Conservation (phyloP, 2,797 vertebrate genomes). For the Alosa sapidissima region DNA sequence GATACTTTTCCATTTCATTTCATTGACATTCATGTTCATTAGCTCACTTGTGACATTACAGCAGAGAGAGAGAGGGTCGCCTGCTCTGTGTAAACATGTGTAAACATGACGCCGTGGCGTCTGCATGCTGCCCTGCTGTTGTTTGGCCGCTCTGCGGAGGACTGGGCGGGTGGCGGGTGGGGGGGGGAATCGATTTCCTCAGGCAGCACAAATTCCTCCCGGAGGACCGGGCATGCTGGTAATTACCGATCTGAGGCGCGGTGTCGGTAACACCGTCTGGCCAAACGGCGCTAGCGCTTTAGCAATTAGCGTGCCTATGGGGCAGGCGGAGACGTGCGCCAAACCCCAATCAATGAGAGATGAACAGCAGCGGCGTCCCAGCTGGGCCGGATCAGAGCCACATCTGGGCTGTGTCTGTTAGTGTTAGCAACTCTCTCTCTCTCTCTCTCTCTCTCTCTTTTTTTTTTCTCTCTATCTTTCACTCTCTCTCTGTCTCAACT, state of each 20-base stretch:
- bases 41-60: no score
- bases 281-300: conserved; percentile 6
- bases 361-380: neutral
- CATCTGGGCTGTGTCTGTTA: no score
- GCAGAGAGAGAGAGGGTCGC: no score
- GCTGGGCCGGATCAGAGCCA: neutral
- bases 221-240: conserved; percentile 58
- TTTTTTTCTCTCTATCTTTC: no score
- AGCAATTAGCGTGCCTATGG: neutral
- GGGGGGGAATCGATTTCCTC: conserved; percentile 61
- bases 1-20: no score
- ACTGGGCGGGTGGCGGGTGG: no score
- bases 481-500: no score
- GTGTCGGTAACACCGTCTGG: conserved; percentile 39
- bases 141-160: conserved; percentile 26
- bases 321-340: neutral
- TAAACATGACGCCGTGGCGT: neutral
- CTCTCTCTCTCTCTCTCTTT: no score
- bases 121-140: neutral
- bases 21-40: no score
- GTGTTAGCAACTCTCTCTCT: no score
- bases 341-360: neutral
- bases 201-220: conserved; percentile 58
- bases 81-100: neutral
- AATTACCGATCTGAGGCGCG: conserved; percentile 68